Evolutionary conservation across 2,797 vertebrate species (phyloP).

Genomic region (Trichosurus vulpecula): DNA sequence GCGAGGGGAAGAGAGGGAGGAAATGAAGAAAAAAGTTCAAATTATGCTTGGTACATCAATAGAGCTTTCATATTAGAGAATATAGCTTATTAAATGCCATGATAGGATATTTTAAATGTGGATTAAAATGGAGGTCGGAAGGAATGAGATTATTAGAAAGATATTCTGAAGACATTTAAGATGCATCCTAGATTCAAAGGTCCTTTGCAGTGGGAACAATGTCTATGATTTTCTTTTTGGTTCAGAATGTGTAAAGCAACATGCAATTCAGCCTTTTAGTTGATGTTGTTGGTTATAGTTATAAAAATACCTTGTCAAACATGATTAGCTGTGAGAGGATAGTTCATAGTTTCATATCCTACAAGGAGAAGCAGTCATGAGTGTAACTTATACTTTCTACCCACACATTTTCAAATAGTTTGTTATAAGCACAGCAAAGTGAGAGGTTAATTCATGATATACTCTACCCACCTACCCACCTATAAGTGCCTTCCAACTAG

Average conservation of each 20-base stretch:
- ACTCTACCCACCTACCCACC: no score
- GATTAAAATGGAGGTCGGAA: constrained; percentile 32
- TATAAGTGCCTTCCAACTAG: not conserved
- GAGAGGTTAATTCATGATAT: not conserved
- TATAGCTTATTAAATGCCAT: not conserved
- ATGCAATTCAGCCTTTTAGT: not conserved
- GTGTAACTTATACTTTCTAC: not conserved
- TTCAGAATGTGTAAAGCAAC: not conserved
- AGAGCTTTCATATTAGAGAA: constrained; percentile 31
- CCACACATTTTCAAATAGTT: not conserved
- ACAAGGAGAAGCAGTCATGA: not conserved
- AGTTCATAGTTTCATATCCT: not conserved
- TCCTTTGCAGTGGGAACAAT: not conserved
- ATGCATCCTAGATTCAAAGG: not conserved
- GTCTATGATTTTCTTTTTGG: constrained; percentile 16
- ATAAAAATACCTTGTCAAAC: not conserved
- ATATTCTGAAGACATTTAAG: constrained; percentile 8
- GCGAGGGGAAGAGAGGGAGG: not conserved
- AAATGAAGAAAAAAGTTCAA: constrained; percentile 12
- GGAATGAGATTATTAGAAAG: not conserved
- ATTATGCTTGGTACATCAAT: not conserved
- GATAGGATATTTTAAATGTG: constrained; percentile 26
- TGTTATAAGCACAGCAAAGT: not conserved
- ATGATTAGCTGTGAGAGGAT: not conserved
- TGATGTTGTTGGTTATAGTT: not conserved